Conservation (phyloP, 2,113 vertebrate genomes). For the Girardinichthys multiradiatus region DNA sequence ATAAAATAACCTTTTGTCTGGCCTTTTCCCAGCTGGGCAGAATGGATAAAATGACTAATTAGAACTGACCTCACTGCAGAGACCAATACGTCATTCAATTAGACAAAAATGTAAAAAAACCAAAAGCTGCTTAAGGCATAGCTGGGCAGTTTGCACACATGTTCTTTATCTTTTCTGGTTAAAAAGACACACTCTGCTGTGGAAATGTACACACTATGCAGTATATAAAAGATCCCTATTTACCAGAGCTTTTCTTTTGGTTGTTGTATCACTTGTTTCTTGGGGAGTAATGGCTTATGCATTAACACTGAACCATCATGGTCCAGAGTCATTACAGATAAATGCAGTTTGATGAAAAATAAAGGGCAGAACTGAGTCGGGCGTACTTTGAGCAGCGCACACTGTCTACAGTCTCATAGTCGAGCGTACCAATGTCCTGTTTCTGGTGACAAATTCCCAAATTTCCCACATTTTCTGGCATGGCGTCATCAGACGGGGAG, state of each 20-base stretch:
- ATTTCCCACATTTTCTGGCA: no score
- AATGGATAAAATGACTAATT: conserved; percentile 50
- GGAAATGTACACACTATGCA: conserved; percentile 14
- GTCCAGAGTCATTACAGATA: background rate
- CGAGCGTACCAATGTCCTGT: no score
- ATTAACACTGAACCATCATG: background rate
- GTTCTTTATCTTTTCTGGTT: conserved; percentile 29
- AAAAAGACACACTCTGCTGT: conserved; percentile 12
- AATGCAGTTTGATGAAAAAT: no score
- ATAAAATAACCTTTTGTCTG: no score
- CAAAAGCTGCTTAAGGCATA: conserved; percentile 17
- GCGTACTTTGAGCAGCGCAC: no score
- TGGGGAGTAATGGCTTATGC: no score
- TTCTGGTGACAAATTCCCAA: no score
- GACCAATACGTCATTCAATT: conserved; percentile 30
- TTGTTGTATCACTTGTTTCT: background rate
- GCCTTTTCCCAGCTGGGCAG: conserved; percentile 35
- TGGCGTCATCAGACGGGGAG: no score
- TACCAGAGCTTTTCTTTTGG: background rate
- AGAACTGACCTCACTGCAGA: conserved; percentile 35
- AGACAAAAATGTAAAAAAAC: conserved; percentile 16
- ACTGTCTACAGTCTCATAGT: no score
- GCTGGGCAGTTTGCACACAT: conserved; percentile 19
- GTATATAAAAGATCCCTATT: background rate
- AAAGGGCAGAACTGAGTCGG: no score